Base-by-base conservation (phyloP, 2,797 vertebrate species). In the Morus bassanus region DNA sequence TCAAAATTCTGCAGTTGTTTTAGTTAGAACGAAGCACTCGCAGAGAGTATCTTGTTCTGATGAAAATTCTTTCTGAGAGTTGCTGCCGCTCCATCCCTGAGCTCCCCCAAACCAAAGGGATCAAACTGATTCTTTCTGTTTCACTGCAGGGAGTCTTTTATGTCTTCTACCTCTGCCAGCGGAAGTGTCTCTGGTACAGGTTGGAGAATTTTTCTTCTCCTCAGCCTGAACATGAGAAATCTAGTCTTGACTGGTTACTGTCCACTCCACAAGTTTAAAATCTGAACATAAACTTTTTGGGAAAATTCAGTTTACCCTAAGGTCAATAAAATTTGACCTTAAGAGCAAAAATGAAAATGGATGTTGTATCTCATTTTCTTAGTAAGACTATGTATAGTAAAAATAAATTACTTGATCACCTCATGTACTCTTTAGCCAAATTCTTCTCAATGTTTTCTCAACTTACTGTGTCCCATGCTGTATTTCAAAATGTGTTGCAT, bases 1-100 rank as follows among this genome's bases (percentile, higher is more conserved):
- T 89, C 73, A 86, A 57, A 91, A 57, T 69, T 77, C 50, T 82
- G 69, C 18, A 45, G 83, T 87, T 88, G 77, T 93, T 91, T 82
- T 37, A 82, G 39, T 85, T 78, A 54, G 41, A 48, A 46, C 7
- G 33, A 92, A 90, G n/a, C 50, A 31, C 6, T 75, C 3, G 0
- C 57, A 53, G 23, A 83, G 37, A 60, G 13, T 79, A 70, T 88
- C 51, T 89, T 93, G 27, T 94, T 84, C 54, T 84, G 43, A 54
- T 41, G 81, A 68, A 83, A 77, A 57, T 77, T 78, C 45, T 63
- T 72, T 51, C 19, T 27, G 45, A 25, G 33, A 67, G 13, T 48
- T 86, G 63, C 67, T 94, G 27, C 68, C 65, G 39, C 56, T 83
- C 83, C 22, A 39, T 80, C 56, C 24, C 37, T 45, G 25, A 80